These are phyloP conservation scores for Epinotia ramella DNA, from an alignment of 2,888 invertebrate species.

Conservation along the genomic window DNA sequence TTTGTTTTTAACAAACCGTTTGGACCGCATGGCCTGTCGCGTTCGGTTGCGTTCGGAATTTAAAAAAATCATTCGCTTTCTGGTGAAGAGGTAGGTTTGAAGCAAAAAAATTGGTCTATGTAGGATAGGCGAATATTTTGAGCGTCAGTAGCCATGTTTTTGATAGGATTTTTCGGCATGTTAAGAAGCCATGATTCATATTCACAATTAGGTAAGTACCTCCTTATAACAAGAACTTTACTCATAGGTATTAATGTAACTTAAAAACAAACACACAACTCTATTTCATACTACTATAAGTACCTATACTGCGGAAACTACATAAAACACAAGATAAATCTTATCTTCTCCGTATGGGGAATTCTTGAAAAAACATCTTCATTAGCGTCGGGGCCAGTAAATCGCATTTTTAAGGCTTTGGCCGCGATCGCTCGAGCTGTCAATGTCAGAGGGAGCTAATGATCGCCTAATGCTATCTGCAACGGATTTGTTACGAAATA, in stretches of 20 bases:
- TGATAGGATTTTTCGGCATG: not conserved
- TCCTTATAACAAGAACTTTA: too few species aligned
- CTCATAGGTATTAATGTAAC: too few species aligned
- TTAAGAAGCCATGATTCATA: too few species aligned
- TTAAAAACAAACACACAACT: too few species aligned
- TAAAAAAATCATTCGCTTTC: slow-evolving; percentile 4
- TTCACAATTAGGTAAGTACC: too few species aligned
- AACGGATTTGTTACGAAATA: slow-evolving; percentile 15
- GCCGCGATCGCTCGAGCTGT: slow-evolving; percentile 24
- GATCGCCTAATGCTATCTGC: slow-evolving; percentile 39
- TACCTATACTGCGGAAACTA: not conserved
- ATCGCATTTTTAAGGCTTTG: slow-evolving; percentile 38
- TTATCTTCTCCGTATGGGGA: not conserved
- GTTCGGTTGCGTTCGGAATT: slow-evolving; percentile 15
- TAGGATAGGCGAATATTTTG: not conserved
- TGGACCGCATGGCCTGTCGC: slow-evolving; percentile 22
- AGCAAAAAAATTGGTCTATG: slow-evolving; percentile 2
- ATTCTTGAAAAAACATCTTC: slow-evolving; percentile 11
- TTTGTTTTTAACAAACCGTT: slow-evolving; percentile 27
- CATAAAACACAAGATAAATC: not conserved
- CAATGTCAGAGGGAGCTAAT: slow-evolving; percentile 40
- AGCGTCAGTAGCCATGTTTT: not conserved
- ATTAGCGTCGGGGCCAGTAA: slow-evolving; percentile 12
- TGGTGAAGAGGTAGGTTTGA: slow-evolving; percentile 7
- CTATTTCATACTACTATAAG: too few species aligned